These are phyloP conservation scores for Formica selysi DNA, from an alignment of 1,140 invertebrate genomes.

Conservation along the genomic window DNA sequence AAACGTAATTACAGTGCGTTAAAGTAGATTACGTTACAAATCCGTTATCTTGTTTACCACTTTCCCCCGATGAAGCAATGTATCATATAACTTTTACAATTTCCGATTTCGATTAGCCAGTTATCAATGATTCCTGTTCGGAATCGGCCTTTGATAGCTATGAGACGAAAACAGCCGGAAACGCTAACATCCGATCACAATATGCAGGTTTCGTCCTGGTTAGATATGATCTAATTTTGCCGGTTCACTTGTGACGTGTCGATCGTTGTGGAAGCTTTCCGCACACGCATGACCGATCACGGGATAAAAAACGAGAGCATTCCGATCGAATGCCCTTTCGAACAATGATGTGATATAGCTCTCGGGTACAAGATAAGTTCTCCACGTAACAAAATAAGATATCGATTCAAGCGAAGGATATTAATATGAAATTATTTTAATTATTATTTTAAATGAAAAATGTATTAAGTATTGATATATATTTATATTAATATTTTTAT, in stretches of 20 bases:
- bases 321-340: background rate
- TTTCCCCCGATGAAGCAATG: background rate
- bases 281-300: background rate
- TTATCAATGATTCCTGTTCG: constrained; percentile 1
- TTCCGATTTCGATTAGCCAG: background rate
- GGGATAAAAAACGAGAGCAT: background rate
- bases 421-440: too few species aligned
- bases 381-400: background rate
- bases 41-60: background rate
- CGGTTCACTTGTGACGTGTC: too few species aligned
- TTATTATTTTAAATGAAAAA: too few species aligned
- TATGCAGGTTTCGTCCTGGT: background rate
- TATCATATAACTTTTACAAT: constrained; percentile 31
- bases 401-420: background rate
- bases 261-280: background rate
- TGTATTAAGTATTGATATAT: too few species aligned
- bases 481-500: background rate
- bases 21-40: constrained; percentile 30
- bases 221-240: background rate
- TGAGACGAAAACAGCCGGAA: background rate
- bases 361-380: background rate
- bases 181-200: background rate
- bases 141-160: background rate
- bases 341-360: constrained; percentile 7
- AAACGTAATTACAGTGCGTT: constrained; percentile 1